Conservation (phyloP, 2,888 invertebrate species). For the Drosophila cracens region DNA sequence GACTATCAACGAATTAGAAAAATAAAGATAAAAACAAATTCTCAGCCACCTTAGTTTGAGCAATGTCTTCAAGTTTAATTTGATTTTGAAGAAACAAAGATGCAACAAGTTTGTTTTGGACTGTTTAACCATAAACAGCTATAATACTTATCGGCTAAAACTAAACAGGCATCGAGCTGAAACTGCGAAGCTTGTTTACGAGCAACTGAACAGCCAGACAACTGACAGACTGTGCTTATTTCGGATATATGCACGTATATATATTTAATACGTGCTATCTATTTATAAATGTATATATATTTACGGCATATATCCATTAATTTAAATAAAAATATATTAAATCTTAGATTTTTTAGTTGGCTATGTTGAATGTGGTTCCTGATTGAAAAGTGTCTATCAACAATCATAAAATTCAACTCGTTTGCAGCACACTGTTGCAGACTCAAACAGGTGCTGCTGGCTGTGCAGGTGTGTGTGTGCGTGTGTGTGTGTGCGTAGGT, state of each 20-base stretch:
- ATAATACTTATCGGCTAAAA: neutral
- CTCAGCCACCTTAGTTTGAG: neutral
- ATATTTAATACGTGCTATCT: neutral
- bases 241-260: neutral
- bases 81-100: neutral
- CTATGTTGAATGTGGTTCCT: neutral
- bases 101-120: neutral
- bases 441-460: slow-evolving; percentile 15
- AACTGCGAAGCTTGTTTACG: neutral
- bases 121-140: neutral
- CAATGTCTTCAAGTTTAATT: neutral
- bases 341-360: neutral
- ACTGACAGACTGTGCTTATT: neutral
- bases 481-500: neutral
- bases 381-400: neutral
- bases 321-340: neutral
- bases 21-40: neutral
- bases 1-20: neutral
- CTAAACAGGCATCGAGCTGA: neutral
- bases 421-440: slow-evolving; percentile 28
- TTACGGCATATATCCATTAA: neutral
- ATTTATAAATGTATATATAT: neutral
- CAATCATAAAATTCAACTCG: slow-evolving; percentile 2
- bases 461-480: neutral
- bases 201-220: neutral